Percentiles rank a stretch among this genome's conserved stretches.
phyloP scores from a whole-genome alignment of 2,113 vertebrate species.

The Takifugu flavidus region DNA sequence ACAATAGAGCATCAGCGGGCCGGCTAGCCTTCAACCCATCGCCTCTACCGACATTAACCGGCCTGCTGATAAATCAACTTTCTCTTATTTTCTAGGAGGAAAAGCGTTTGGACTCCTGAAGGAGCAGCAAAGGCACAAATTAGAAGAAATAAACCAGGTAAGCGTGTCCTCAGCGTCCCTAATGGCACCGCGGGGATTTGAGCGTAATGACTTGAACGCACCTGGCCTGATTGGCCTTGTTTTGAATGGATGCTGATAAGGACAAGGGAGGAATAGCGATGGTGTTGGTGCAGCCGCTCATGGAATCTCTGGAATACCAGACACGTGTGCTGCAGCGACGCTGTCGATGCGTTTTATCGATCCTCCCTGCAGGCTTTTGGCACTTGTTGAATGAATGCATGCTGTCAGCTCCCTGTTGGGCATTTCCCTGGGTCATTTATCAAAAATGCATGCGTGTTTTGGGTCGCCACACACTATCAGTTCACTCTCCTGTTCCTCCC shows the following conservation, averaged over 20 bases:
- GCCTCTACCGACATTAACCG: background rate
- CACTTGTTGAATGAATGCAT: slow-evolving; percentile 56
- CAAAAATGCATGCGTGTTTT: background rate
- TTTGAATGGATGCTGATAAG: slow-evolving; percentile 7
- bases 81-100: slow-evolving; percentile 74
- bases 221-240: slow-evolving; percentile 54
- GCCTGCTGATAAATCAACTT: slow-evolving; percentile 6
- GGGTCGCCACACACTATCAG: background rate
- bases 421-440: background rate
- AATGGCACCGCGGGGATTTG: slow-evolving; percentile 14
- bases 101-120: slow-evolving; percentile 84
- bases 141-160: slow-evolving; percentile 91
- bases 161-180: background rate
- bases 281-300: background rate
- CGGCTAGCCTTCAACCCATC: slow-evolving; percentile 9
- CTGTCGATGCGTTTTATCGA: slow-evolving; percentile 27
- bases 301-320: background rate
- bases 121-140: slow-evolving; percentile 80
- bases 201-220: slow-evolving; percentile 16
- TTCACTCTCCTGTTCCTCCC: background rate
- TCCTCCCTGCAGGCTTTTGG: background rate
- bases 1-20: slow-evolving; percentile 53
- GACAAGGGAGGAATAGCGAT: background rate
- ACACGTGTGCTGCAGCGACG: background rate
- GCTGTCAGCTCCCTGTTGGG: slow-evolving; percentile 3